Evolutionary conservation across 2,797 vertebrate genomes (phyloP), one percentile per base, ranked within the genome.

Genomic region (Lophius americanus): DNA sequence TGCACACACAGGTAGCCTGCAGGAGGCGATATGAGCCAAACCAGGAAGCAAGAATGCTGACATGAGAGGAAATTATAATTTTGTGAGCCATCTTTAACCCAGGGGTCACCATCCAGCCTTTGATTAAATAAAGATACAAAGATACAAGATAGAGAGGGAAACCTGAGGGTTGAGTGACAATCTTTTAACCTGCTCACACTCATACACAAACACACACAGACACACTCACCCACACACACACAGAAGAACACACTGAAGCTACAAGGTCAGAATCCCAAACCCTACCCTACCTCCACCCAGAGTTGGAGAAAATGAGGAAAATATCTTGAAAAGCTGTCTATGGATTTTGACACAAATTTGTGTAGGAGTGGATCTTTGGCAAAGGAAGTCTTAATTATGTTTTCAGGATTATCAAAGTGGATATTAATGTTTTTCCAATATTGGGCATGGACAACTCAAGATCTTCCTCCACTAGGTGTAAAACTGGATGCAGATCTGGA

Each of bases 1-100:
- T 98, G 97, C 73, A 99, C 88, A 73, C 97, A 99, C 84, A 99
- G 65, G 54, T 99, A 99, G 67, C 98, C 97, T 98, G 87, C 47
- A 82, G 73, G 72, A 76, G 76, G 78, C 67, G 35, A 47, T 60
- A 74, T 23, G 23, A 23, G 23, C 23, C 1, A 42, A 73, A 52
- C 23, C 52, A 33, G 0, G 1, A 47, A 9, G 12, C 43, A 36
- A 37, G 6, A 35, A 47, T 3, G n/a, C 62, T 11, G 51, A 50
- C 0, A 1, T 7, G 12, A 60, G 32, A 58, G 63, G 56, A 55
- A 73, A 61, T 12, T 2, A 36, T 3, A 50, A 60, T 63, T 57
- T 9, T 13, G 9, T 1, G 44, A 23, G 13, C 12, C 38, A 39
- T 55, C 46, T 49, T 47, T 36, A n/a, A 55, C 43, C 32, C 23